These are phyloP conservation scores for Brachyrhaphis roseni DNA, from an alignment of 2,797 vertebrate species.

Conservation along the genomic window DNA sequence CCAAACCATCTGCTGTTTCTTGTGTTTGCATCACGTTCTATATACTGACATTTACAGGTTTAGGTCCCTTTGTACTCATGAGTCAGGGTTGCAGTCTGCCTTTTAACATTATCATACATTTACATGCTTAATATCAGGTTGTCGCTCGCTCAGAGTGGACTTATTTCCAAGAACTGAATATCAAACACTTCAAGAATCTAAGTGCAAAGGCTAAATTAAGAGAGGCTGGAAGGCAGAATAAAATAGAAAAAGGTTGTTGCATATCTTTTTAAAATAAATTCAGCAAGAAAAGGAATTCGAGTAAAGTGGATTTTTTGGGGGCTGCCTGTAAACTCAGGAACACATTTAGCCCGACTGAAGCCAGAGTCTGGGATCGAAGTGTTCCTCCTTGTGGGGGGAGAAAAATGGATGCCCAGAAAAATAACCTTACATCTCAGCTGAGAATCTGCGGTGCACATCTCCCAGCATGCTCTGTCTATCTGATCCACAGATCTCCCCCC, in stretches of 20 bases:
- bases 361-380: slow-evolving; percentile 28
- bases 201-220: slow-evolving; percentile 30
- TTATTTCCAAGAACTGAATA: slow-evolving; percentile 18
- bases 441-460: slow-evolving; percentile 47
- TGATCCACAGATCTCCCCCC: slow-evolving; percentile 49
- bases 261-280: slow-evolving; percentile 2
- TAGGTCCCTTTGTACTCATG: not conserved
- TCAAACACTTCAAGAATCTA: slow-evolving; percentile 37
- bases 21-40: not conserved
- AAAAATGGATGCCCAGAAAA: slow-evolving; percentile 47
- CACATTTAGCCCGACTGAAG: slow-evolving; percentile 28
- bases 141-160: slow-evolving; percentile 13
- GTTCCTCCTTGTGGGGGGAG: slow-evolving; percentile 18
- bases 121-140: slow-evolving; percentile 47
- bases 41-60: not conserved
- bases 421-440: slow-evolving; percentile 44
- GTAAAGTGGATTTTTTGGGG: slow-evolving; percentile 15
- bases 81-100: not conserved
- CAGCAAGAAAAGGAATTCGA: fast-evolving
- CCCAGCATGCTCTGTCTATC: slow-evolving; percentile 56
- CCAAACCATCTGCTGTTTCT: not conserved
- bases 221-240: slow-evolving; percentile 6
- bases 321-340: slow-evolving; percentile 7
- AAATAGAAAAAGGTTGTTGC: slow-evolving; percentile 3
- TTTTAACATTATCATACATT: slow-evolving; percentile 54